Evolutionary conservation across 1,140 invertebrate species (phyloP).

Genomic region (Drosophila sp.): DNA sequence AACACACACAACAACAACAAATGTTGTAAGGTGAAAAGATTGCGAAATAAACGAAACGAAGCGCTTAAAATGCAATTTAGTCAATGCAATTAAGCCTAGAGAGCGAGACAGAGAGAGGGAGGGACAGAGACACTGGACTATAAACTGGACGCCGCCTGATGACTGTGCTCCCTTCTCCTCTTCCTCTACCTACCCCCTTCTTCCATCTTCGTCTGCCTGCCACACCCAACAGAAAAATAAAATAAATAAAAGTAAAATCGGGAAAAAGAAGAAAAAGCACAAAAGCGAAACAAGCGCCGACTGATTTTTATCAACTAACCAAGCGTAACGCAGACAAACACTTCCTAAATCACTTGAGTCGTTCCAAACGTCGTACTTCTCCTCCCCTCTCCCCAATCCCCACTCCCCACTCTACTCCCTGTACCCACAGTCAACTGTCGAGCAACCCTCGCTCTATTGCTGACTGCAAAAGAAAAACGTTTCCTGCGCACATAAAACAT

Average conservation of each 20-base stretch:
- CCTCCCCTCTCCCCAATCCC: background rate
- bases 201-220: background rate
- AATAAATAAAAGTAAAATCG: no score
- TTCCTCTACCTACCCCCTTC: background rate
- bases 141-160: conserved; percentile 7
- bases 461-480: conserved; percentile 56
- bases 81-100: conserved; percentile 64
- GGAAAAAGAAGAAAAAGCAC: conserved; percentile 1
- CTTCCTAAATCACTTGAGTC: conserved; percentile 83
- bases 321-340: conserved; percentile 84
- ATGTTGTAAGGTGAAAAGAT: conserved; percentile 26
- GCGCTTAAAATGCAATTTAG: conserved; percentile 77
- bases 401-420: background rate
- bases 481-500: conserved; percentile 81
- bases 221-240: conserved; percentile 6
- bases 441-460: conserved; percentile 39
- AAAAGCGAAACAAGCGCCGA: conserved; percentile 61
- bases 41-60: conserved; percentile 49
- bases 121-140: no score
- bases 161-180: conserved; percentile 4
- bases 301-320: conserved; percentile 84
- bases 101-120: background rate
- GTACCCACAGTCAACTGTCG: background rate
- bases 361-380: conserved; percentile 26
- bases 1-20: conserved; percentile 20